These are phyloP conservation scores for Calliopum simillimum DNA, from an alignment of 2,888 invertebrate species.

Conservation along the genomic window DNA sequence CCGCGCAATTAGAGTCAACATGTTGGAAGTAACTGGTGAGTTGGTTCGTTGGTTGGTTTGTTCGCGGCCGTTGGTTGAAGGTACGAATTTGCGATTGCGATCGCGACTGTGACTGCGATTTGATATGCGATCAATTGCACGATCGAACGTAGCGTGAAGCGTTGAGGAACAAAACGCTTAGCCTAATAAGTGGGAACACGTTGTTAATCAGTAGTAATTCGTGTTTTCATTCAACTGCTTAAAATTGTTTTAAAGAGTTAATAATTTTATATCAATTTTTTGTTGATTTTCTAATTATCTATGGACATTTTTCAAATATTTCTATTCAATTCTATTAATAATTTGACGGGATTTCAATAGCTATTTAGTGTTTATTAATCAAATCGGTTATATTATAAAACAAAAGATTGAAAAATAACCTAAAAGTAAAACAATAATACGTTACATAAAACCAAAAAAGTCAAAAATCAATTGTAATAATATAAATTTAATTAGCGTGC, in stretches of 20 bases:
- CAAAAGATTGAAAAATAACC: no score
- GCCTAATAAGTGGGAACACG: conserved; percentile 44
- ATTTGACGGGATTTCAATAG: no score
- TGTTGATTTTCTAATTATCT: neutral
- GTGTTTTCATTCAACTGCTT: conserved; percentile 42
- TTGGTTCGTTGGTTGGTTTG: neutral
- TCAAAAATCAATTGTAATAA: no score
- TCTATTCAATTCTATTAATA: no score
- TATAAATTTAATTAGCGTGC: no score
- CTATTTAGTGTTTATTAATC: no score
- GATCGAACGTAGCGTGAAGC: conserved; percentile 16
- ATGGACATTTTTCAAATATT: no score
- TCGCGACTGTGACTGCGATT: neutral
- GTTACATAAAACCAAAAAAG: no score
- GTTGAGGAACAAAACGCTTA: conserved; percentile 55
- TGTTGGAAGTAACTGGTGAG: neutral
- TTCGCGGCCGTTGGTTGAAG: no score
- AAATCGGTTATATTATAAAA: no score
- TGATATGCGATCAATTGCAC: conserved; percentile 25
- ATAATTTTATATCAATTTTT: neutral
- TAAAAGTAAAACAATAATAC: no score
- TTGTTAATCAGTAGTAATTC: conserved; percentile 48
- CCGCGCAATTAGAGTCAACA: neutral
- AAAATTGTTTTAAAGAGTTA: neutral
- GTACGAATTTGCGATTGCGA: no score